phyloP scores from a whole-genome alignment of 2,113 vertebrate genomes.

The Drymodes brunneopygia region DNA sequence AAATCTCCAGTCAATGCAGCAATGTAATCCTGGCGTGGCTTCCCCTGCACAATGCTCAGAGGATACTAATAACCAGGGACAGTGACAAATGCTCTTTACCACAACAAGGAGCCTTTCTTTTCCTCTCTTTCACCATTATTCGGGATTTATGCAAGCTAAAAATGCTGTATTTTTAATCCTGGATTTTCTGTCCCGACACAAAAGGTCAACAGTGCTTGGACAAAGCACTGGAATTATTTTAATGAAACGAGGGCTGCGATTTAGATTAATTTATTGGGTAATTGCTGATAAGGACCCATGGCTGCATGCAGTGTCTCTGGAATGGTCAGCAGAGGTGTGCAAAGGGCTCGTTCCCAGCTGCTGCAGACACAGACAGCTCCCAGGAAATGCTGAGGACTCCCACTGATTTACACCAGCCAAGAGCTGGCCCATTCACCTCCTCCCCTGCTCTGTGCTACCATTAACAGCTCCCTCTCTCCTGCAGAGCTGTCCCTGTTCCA shows the following conservation, averaged over 20 bases:
- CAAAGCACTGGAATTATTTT: slow-evolving; percentile 62
- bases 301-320: neutral
- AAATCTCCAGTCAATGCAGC: slow-evolving; percentile 1
- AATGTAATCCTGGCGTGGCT: slow-evolving; percentile 40
- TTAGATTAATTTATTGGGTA: slow-evolving; percentile 53
- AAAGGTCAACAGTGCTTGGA: slow-evolving; percentile 34
- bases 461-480: neutral
- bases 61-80: slow-evolving; percentile 55
- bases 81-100: slow-evolving; percentile 51
- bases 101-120: slow-evolving; percentile 12
- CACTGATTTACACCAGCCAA: neutral
- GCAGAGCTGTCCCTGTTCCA: neutral
- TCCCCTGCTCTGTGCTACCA: neutral
- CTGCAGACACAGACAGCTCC: neutral
- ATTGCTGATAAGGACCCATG: slow-evolving; percentile 2
- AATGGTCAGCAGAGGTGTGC: neutral
- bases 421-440: neutral
- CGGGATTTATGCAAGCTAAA: slow-evolving; percentile 31
- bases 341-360: neutral
- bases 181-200: slow-evolving; percentile 16
- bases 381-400: neutral
- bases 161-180: slow-evolving; percentile 49
- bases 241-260: slow-evolving; percentile 20
- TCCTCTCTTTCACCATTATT: neutral
- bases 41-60: slow-evolving; percentile 30